Percentiles rank a stretch among this genome's conserved stretches.
These are phyloP conservation scores for Aricia artaxerxes DNA, from an alignment of 2,888 invertebrate genomes.

Conservation along the genomic window DNA sequence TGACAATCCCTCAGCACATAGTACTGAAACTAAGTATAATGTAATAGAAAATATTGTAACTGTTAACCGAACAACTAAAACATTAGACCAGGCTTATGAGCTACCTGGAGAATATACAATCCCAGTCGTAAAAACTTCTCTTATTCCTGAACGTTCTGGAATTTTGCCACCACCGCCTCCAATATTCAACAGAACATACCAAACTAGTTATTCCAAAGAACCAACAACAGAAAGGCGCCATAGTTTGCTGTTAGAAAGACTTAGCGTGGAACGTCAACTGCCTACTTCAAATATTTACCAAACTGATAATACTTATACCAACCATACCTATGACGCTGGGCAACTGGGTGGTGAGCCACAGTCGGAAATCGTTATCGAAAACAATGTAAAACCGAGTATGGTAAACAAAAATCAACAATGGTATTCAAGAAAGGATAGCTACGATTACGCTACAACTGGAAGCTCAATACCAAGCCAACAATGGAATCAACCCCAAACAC, in stretches of 20 bases:
- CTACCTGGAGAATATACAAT: slow-evolving; percentile 46
- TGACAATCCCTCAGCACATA: slow-evolving; percentile 56
- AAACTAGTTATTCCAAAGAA: slow-evolving; percentile 59
- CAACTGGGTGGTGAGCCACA: slow-evolving; percentile 68
- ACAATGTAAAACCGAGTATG: slow-evolving; percentile 71
- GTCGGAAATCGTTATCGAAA: slow-evolving; percentile 67
- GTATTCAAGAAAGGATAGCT: slow-evolving; percentile 47
- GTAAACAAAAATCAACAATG: slow-evolving; percentile 70
- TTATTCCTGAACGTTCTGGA: slow-evolving; percentile 62
- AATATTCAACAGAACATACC: slow-evolving; percentile 56
- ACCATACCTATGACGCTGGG: slow-evolving; percentile 58
- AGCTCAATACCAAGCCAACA: slow-evolving; percentile 12
- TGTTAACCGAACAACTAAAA: slow-evolving; percentile 70
- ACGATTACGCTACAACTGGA: background rate
- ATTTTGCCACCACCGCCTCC: slow-evolving; percentile 59
- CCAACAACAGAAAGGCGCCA: slow-evolving; percentile 66
- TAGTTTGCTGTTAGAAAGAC: slow-evolving; percentile 66
- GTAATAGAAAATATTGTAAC: slow-evolving; percentile 72
- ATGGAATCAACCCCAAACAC: slow-evolving; percentile 52
- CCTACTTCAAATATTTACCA: slow-evolving; percentile 64
- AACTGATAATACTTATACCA: slow-evolving; percentile 53
- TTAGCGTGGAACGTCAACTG: slow-evolving; percentile 71
- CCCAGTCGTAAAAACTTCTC: slow-evolving; percentile 67
- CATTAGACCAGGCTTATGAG: slow-evolving; percentile 66
- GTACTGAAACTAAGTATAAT: slow-evolving; percentile 69